Evolutionary conservation across 2,113 vertebrate species (phyloP).

Genomic region (Sialia sialis): DNA sequence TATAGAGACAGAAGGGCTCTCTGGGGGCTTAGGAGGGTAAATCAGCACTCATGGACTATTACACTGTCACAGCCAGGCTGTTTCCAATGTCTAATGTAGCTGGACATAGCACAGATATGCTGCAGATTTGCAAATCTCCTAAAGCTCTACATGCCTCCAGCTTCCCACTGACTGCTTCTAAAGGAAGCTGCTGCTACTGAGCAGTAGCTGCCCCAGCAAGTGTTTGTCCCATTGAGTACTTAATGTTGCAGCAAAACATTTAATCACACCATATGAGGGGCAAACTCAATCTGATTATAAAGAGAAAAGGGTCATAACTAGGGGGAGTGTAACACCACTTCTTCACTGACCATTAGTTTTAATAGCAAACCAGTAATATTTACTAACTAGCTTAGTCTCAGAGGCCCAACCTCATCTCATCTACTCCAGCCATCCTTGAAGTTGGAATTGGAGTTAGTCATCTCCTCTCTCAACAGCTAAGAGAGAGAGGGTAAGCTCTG

Average conservation of each 20-base stretch:
- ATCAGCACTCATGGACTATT: neutral
- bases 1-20: neutral
- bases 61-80: neutral
- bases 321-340: slow-evolving; percentile 52
- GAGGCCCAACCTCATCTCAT: slow-evolving; percentile 59
- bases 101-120: neutral
- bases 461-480: slow-evolving; percentile 2
- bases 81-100: neutral
- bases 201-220: slow-evolving; percentile 3
- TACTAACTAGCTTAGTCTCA: slow-evolving; percentile 65
- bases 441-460: neutral
- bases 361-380: slow-evolving; percentile 40
- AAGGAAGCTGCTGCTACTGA: too few relatives aligned
- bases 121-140: neutral
- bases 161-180: slow-evolving; percentile 18
- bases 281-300: slow-evolving; percentile 61
- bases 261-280: slow-evolving; percentile 67
- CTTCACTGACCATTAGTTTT: slow-evolving; percentile 66
- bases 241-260: slow-evolving; percentile 49
- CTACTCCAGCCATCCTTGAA: slow-evolving; percentile 60
- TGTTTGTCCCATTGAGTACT: slow-evolving; percentile 39
- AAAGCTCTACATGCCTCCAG: neutral
- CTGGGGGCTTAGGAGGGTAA: neutral
- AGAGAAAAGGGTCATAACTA: slow-evolving; percentile 61
- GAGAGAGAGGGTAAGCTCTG: neutral